Evolutionary conservation across 2,113 vertebrate genomes (phyloP), one percentile per base, ranked within the genome.

Genomic region (Nannospalax galili): DNA sequence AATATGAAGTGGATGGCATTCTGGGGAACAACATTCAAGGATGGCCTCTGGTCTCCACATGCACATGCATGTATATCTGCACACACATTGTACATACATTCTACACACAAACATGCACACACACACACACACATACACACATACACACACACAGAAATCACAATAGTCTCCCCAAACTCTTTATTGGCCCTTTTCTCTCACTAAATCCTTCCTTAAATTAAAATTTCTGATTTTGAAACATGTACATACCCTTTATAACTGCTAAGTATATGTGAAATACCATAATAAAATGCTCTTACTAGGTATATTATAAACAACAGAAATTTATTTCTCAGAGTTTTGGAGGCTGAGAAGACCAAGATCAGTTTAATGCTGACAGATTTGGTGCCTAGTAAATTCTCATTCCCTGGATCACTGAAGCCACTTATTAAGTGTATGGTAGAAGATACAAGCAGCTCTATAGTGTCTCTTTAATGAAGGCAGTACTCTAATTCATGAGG

Each of bases 161-260:
- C 45, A 81, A 65, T 2, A 24, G 30, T 91, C 32, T 74, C 75
- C 56, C 65, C 22, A 87, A 84, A 90, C 7, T 70, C 37, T 9
- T 77, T 32, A 19, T 22, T 84, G 14, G 7, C 11, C 35, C 52
- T 3, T 85, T 80, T 35, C 35, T 92, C 32, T 89, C 19, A 73
- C 4, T 26, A 73, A 67, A 15, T 77, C n/a, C 22, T 64, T 75
- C 19, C 42, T 77, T 87, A 94, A 77, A 72, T 70, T 85, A 26
- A 85, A 64, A 77, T 65, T 78, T 86, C 26, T 86, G 4, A 22
- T 74, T 86, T 86, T 86, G 40, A 96, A 58, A 90, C 72, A 12
- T 12, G 2, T 60, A 82, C 10, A 65, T 58, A 42, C 37, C 5
- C 30, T 92, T 89, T 77, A 73, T 22, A 80, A 10, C 20, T 40